Evolutionary conservation across 2,888 invertebrate species (phyloP), one percentile per base, ranked within the genome.

Genomic region (Hydrotaea cyrtoneurina): DNA sequence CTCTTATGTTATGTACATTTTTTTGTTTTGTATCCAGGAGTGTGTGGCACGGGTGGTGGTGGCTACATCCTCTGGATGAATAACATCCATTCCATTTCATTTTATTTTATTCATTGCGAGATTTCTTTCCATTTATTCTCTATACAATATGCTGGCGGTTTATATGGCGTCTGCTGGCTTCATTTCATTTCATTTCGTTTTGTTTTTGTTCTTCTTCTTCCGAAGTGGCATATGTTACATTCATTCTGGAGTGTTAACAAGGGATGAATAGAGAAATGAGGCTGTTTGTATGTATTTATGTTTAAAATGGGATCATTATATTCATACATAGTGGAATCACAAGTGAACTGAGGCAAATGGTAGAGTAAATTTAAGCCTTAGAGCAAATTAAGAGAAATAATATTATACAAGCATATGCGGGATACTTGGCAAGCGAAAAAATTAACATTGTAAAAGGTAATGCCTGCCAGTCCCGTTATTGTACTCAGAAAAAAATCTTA

Each of bases 171-270:
- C 43, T 21, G 39, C 19, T 43, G 43, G 15, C 10, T 13, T 15
- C 10, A 43, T 43, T 43, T 3, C 43, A 2, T 10, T 43, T 43
- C n/a, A n/a, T n/a, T n/a, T n/a, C n/a, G n/a, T 43, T 13, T 73
- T 26, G 2, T 73, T 21, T 31, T 31, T 7, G 2, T 31, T 31
- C 7, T 31, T 31, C 31, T 31, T 4, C 7, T 31, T 31, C 7
- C 39, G 39, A 39, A 31, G 26, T 43, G 46, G 59, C 74, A 59
- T 43, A 59, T 74, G 59, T 46, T 74, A 43, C 11, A 0, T 59
- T 1, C 31, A 39, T 57, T 43, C 5, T 21, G 19, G 19, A 1
- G 21, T 59, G 10, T 26, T 71, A 26, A 26, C 55, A 59, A 13
- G 15, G 50, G n/a, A 50, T 50, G 50, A 50, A 50, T 50, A n/a